Evolutionary conservation across 2,113 vertebrate genomes (phyloP).

Genomic region (Numida meleagris): DNA sequence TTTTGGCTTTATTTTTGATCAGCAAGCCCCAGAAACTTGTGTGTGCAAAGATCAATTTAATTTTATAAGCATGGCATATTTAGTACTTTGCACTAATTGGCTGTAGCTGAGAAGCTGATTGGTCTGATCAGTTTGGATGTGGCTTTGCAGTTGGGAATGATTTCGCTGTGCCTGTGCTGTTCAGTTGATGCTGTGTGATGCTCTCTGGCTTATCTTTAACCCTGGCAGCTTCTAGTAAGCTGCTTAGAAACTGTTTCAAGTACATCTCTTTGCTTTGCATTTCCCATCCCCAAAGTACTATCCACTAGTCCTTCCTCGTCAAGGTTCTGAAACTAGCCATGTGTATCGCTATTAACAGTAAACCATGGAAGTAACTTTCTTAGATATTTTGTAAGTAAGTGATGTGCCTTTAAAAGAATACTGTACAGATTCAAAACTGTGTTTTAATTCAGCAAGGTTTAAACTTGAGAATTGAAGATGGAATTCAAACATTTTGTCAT

Average conservation of each 20-base stretch:
- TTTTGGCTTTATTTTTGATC: neutral
- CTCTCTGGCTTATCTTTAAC: slow-evolving; percentile 48
- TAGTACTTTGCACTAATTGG: neutral
- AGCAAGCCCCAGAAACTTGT: neutral
- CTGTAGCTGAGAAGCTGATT: slow-evolving; percentile 1
- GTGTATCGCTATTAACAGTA: neutral
- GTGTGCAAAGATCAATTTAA: neutral
- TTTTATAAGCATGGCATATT: neutral
- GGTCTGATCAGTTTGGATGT: neutral
- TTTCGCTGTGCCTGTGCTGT: neutral
- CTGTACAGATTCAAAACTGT: too few species aligned
- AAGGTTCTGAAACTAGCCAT: neutral
- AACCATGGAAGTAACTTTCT: neutral
- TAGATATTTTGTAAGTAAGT: neutral
- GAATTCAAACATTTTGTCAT: neutral
- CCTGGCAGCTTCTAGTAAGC: slow-evolving; percentile 41
- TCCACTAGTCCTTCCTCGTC: neutral
- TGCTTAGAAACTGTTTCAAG: neutral
- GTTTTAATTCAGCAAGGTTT: neutral
- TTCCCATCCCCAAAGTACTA: neutral
- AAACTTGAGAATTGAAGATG: neutral
- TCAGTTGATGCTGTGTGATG: neutral
- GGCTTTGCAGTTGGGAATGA: neutral
- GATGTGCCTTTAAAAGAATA: neutral
- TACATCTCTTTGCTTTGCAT: neutral